Conservation (phyloP, 2,113 vertebrate species). For the Microtus ochrogaster region DNA sequence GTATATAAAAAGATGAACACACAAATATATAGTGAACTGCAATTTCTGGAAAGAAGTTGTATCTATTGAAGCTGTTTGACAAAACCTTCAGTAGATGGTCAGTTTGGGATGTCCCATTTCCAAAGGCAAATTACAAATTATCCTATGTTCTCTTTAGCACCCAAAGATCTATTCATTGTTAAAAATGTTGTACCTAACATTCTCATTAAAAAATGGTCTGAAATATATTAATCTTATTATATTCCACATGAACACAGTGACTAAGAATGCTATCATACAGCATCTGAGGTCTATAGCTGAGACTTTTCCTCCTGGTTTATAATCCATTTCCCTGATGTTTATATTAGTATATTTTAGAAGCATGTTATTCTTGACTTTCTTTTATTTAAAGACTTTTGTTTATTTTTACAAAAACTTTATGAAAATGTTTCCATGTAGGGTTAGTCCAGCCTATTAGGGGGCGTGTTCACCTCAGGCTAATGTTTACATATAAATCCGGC, state of each 20-base stretch:
- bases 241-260: background rate
- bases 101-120: background rate
- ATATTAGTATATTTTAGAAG: background rate
- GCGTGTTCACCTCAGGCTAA: too few relatives aligned
- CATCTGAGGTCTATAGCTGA: background rate
- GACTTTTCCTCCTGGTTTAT: background rate
- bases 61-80: background rate
- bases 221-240: background rate
- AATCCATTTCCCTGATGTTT: too few relatives aligned
- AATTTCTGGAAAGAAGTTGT: background rate
- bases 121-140: background rate
- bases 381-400: background rate
- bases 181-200: background rate
- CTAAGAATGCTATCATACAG: background rate
- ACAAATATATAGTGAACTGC: too few relatives aligned
- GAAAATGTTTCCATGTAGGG: background rate
- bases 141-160: background rate
- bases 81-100: background rate
- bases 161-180: background rate
- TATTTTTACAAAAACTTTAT: background rate
- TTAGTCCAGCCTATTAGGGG: too few relatives aligned
- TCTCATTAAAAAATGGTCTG: background rate
- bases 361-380: background rate
- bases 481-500: too few relatives aligned
- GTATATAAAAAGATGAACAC: background rate